Evolutionary conservation across 2,888 invertebrate genomes (phyloP), one percentile per base, ranked within the genome.

Genomic region (Macaria notata): DNA sequence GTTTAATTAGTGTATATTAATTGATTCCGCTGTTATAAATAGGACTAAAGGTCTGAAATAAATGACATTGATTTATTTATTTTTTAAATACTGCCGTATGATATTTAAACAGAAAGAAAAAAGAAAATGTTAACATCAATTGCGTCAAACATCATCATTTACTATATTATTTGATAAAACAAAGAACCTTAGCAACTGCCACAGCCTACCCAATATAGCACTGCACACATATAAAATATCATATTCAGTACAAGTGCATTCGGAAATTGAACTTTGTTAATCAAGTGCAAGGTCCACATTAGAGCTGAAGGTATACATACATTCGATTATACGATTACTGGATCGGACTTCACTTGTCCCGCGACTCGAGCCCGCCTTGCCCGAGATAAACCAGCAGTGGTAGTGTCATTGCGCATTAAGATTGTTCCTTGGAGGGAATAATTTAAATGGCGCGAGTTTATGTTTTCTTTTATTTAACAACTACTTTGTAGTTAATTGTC

Each of bases 331-430:
- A 75, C 72, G 75, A 72, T 75, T 76, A 73, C 70, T 66, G 71
- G 71, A 72, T 70, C 66, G 66, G 64, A 71, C 74, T 64, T 75
- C 75, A 73, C 71, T 70, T 65, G 72, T 70, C 70, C 67, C 56
- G 56, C 60, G 61, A 61, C 57, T 62, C 59, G 55, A 69, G 76
- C 73, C 68, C 70, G 69, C 69, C 63, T 52, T 51, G 54, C 66
- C 50, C 50, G 65, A 67, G 76, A 75, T 77, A 75, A 78, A 73
- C 70, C 72, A 70, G 73, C 71, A 71, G 69, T 73, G 72, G 69
- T 73, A 72, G 69, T 77, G 76, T 75, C 77, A 79, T 73, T 76
- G 70, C 66, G 63, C 70, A 76, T 79, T 77, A 78, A 76, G 76
- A 77, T 77, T 72, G 70, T 71, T 72, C 68, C 71, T 71, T 70